Base-by-base conservation (phyloP, 2,888 invertebrate species). In the Anthrax anthrax region DNA sequence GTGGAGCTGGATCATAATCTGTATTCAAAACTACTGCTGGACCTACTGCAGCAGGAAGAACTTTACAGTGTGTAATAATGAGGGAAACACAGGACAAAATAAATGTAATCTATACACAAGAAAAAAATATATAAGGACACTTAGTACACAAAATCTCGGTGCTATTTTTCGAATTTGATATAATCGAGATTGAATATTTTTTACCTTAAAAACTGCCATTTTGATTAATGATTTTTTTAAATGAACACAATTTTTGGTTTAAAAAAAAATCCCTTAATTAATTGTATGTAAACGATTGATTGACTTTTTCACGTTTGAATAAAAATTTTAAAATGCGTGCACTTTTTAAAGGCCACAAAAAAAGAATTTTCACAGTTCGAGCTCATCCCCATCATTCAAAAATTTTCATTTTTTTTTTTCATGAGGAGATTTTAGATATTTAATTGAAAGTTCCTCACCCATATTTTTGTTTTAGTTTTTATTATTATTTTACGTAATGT, bases 1-100 rank as follows among this genome's bases (percentile, higher is more conserved):
- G 78, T 9, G 80, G 80, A 49, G 56, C 57, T 16, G 61, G 61
- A 53, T 61, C 61, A 18, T 54, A 48, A 37, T 59, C 57, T 4
- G 59, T 59, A 46, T 60, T 57, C 34, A 60, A 46, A 17, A 53
- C 55, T n/a, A 58, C 54, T 37, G 55, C 57, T 18, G 56, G 56
- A 2, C 55, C 54, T 4, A 53, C 49, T n/a, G 47, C 53, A 6
- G 52, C 54, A 13, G 57, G 42, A 2, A 59, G 39, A 1, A 46
- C n/a, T 29, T 53, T 59, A 51, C 59, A 58, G 37, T 56, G 50
- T 16, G 52, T 51, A 42, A 42, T 47, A 17, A 56, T 51, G 2
- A 57, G 49, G 12, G 58, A 42, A 29, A 54, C 54, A 47, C 55
- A 55, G 49, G 12, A 32, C 3, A n/a, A 1, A 36, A 16, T 13